Base-by-base conservation (phyloP, 2,797 vertebrate genomes). In the Rhinichthys osculus region DNA sequence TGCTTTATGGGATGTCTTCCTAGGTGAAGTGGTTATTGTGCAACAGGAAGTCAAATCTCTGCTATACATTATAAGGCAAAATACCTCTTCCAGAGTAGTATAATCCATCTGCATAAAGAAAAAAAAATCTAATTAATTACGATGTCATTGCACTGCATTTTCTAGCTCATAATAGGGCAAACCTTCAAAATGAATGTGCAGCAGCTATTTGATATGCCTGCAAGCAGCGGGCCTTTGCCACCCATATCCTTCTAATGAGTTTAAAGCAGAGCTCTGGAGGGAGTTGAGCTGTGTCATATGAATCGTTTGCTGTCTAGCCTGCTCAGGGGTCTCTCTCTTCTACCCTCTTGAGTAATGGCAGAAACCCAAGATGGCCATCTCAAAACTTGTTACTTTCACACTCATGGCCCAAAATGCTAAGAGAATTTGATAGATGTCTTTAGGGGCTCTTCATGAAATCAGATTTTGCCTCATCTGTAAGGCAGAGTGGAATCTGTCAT, bases 211-310 rank as follows among this genome's bases (percentile, higher is more conserved):
- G 84, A 90, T 89, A 89, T 88, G 90, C 87, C 87, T 86, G 87
- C 59, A 7, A 90, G 86, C 89, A 69, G 54, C 33, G 59, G 70
- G 86, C 82, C 87, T 83, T 47, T 84, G 64, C 85, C 90, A 88
- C 88, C 84, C 88, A 72, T 77, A 85, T 87, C 81, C 87, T 87
- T 69, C 81, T 91, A 90, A 91, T 90, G 89, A 90, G 89, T 89
- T 90, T 89, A 86, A 87, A 88, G 88, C 83, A 71, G 82, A 81
- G 81, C 82, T 87, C 72, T 89, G 78, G 64, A 81, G 84, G 84
- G 84, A 88, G 83, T 72, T 88, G 74, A 84, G 83, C 81, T 66
- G 33, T 54, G 77, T 87, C 86, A 77, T 86, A 42, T 76, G 72
- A 84, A 85, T 80, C 11, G 57, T 64, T n/a, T 64, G 83, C 79